Percentiles rank a stretch among this genome's conserved stretches.
phyloP scores from a whole-genome alignment of 2,113 vertebrate genomes.

The Brachyhypopomus occidentalis region DNA sequence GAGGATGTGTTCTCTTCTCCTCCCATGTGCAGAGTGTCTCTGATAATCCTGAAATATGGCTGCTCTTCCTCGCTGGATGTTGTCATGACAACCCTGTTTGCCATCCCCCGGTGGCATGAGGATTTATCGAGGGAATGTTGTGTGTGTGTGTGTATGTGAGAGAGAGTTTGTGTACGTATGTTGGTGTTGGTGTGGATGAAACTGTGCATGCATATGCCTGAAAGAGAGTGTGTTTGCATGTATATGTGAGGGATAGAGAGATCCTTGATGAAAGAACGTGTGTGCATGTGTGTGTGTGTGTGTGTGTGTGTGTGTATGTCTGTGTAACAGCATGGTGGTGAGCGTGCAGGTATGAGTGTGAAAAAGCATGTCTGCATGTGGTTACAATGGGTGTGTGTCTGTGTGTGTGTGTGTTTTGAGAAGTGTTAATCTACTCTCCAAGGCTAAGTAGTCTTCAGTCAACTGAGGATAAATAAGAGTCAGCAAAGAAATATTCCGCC shows the following conservation, averaged over 20 bases:
- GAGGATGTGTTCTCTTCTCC: not conserved
- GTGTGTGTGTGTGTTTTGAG: not conserved
- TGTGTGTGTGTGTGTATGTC: not conserved
- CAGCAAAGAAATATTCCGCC: not conserved
- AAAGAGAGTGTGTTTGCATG: not conserved
- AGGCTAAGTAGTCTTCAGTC: not conserved
- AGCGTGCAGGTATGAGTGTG: too few relatives aligned
- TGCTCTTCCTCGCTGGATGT: constrained; percentile 35
- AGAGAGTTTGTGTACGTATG: not conserved
- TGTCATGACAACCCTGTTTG: constrained; percentile 35
- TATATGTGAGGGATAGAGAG: too few relatives aligned
- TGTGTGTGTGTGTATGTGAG: not conserved
- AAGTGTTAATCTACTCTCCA: not conserved
- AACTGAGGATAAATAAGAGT: not conserved
- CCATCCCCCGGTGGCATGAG: constrained; percentile 1
- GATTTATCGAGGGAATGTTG: not conserved
- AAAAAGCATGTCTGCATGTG: too few relatives aligned
- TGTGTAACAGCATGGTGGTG: too few relatives aligned
- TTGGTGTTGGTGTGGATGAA: too few relatives aligned
- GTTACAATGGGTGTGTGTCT: not conserved
- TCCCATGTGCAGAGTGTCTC: not conserved
- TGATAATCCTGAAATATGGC: constrained; percentile 27
- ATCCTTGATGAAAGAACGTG: too few relatives aligned
- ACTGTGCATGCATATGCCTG: not conserved
- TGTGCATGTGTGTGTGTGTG: not conserved